Conservation (phyloP, 2,113 vertebrate genomes). For the Mormyrus iriodes region DNA sequence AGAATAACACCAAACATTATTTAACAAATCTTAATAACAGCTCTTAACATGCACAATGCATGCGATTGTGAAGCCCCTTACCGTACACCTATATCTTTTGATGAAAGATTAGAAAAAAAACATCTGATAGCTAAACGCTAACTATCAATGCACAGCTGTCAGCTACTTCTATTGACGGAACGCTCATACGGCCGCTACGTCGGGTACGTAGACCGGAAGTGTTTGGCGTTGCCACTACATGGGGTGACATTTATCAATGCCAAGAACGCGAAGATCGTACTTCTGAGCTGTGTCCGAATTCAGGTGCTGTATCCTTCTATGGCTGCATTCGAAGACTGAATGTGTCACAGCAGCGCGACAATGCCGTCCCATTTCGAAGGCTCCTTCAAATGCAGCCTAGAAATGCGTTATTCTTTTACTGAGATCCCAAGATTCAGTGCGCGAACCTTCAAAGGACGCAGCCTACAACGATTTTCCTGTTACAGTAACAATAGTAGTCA, state of each 20-base stretch:
- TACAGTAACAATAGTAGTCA: background rate
- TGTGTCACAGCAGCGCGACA: background rate
- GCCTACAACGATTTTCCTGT: background rate
- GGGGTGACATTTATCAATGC: background rate
- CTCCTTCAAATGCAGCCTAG: background rate
- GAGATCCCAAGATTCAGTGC: background rate
- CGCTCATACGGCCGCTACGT: background rate
- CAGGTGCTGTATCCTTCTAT: background rate
- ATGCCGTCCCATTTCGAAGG: background rate
- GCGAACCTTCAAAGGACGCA: background rate
- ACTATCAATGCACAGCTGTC: background rate
- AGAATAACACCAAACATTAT: background rate
- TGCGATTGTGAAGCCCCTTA: background rate
- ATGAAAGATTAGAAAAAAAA: background rate
- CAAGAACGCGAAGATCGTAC: background rate
- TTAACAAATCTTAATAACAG: background rate
- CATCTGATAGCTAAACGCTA: background rate
- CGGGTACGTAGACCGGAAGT: background rate
- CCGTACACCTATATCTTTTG: background rate
- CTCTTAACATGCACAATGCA: background rate
- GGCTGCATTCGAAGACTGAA: background rate
- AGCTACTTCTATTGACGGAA: constrained; percentile 6
- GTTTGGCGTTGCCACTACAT: background rate
- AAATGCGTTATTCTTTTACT: background rate
- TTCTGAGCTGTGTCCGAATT: background rate